Evolutionary conservation across 2,113 vertebrate genomes (phyloP).

Genomic region (Dryoscopus gambensis): DNA sequence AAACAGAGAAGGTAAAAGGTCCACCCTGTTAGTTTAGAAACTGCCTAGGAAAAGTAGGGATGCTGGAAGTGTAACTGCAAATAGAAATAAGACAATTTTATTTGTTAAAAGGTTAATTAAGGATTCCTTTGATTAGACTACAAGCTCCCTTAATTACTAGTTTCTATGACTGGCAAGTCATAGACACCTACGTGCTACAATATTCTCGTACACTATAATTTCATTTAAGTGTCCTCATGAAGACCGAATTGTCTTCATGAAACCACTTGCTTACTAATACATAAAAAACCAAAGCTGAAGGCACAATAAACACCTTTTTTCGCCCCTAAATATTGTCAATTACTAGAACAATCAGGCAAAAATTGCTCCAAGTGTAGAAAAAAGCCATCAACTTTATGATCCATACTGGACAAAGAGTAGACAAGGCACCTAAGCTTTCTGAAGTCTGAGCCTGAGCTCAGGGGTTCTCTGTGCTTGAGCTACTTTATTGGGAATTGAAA

Average conservation of each 20-base stretch:
- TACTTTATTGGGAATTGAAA: not conserved
- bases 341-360: not conserved
- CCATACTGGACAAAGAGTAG: not conserved
- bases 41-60: not conserved
- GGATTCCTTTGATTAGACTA: not conserved
- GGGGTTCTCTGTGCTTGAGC: not conserved
- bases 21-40: not conserved
- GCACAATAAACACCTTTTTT: not conserved
- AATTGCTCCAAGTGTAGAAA: rapidly evolving
- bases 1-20: not conserved
- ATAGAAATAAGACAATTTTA: not conserved
- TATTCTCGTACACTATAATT: not conserved
- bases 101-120: not conserved
- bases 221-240: not conserved
- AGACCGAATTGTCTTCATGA: not conserved
- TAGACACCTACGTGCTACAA: not conserved
- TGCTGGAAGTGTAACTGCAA: not conserved
- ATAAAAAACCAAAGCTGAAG: not conserved
- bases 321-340: not conserved
- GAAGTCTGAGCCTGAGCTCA: not conserved
- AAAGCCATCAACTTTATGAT: not conserved
- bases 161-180: not conserved
- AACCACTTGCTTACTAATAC: not conserved
- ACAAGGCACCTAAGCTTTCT: not conserved
- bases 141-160: not conserved